These are phyloP conservation scores for Hyaena hyaena DNA, from an alignment of 2,113 vertebrate species.

Conservation along the genomic window DNA sequence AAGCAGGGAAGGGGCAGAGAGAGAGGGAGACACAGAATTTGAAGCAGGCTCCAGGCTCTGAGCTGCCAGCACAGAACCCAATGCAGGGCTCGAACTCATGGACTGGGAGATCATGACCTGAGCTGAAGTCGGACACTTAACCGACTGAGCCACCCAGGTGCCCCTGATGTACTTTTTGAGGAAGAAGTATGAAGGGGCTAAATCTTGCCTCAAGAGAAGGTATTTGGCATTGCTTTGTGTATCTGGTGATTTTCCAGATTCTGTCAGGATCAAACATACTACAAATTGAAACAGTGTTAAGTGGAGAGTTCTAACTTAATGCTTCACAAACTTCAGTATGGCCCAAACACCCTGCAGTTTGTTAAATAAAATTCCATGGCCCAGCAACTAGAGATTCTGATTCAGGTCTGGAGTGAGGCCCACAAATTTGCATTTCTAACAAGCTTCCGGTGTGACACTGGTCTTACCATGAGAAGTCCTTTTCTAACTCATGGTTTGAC, in stretches of 20 bases:
- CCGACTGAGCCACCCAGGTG: too few relatives aligned
- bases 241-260: neutral
- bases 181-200: neutral
- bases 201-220: neutral
- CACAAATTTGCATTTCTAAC: neutral
- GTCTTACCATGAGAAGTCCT: neutral
- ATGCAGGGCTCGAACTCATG: too few relatives aligned
- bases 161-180: too few relatives aligned
- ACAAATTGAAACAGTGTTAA: neutral
- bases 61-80: too few relatives aligned
- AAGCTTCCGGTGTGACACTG: neutral
- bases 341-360: neutral
- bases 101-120: too few relatives aligned
- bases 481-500: neutral
- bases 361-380: neutral
- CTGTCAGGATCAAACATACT: neutral
- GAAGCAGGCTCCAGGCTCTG: too few relatives aligned
- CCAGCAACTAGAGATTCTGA: neutral
- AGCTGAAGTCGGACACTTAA: too few relatives aligned
- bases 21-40: too few relatives aligned
- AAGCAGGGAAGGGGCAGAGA: too few relatives aligned
- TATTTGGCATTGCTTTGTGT: neutral
- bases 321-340: neutral
- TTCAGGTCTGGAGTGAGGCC: neutral
- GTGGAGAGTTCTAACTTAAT: neutral